Evolutionary conservation across 2,797 vertebrate species (phyloP), one percentile per base, ranked within the genome.

Genomic region (Chromis chromis): DNA sequence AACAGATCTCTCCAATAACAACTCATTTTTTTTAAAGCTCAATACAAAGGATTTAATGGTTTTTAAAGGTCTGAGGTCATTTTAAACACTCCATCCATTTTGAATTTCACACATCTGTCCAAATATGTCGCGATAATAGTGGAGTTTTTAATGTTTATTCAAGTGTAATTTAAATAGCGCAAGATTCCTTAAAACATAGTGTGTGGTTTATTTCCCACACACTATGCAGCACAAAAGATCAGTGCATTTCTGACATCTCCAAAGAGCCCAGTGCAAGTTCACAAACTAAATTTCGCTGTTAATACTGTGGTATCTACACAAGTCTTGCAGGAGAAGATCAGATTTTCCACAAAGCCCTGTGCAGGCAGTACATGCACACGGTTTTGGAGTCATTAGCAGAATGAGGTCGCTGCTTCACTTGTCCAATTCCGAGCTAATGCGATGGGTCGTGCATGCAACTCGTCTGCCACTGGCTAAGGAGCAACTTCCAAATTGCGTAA

Each of bases 31-130:
- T 9, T 31, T 31, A 25, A 2, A 69, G 27, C 67, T 69, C 48
- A 49, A 74, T 71, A 54, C 81, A 73, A 71, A 81, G 67, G 76
- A 71, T 76, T 86, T 77, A 49, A 77, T 58, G 28, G 56, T 62
- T 14, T 42, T 16, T 17, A 42, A 16, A 14, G 40, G 40, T n/a
- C 73, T 52, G 50, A 76, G 24, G 69, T 75, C 55, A 31, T 69
- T 65, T 48, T 50, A 77, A 81, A 88, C 74, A 82, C 61, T 31
- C 76, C 70, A 68, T 78, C 61, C 49, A 76, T 78, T 85, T 84
- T 48, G 17, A 79, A 83, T 86, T 82, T 86, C 58, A 64, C 76
- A 89, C 87, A 87, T 79, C 79, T 86, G 88, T 77, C 54, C 57
- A 90, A 90, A 84, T 79, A 84, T 72, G 71, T 78, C 39, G 25